Conservation (phyloP, 92 coral and sea anemone genomes). For the Porites cylindrica region DNA sequence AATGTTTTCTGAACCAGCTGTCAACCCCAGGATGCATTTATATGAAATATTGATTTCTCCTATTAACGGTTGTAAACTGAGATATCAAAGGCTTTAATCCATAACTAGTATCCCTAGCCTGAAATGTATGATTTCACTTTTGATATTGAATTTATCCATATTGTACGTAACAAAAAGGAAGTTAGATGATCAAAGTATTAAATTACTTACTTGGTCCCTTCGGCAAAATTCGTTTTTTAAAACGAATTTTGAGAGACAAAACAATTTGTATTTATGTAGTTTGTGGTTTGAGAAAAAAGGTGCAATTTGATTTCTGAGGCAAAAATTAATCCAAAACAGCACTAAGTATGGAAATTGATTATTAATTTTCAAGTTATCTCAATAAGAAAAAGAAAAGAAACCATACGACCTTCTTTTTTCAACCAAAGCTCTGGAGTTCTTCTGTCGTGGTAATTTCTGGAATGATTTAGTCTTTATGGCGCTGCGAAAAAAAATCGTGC, state of each 20-base stretch:
- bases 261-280: neutral
- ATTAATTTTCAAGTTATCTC: constrained; percentile 1
- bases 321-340: neutral
- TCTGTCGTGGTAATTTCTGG: too few relatives aligned
- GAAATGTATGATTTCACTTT: neutral
- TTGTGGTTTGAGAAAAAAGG: neutral
- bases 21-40: too few relatives aligned
- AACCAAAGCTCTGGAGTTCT: too few relatives aligned
- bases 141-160: too few relatives aligned
- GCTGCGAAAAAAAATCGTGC: neutral
- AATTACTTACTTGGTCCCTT: neutral
- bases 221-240: too few relatives aligned
- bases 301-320: constrained; percentile 13
- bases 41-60: too few relatives aligned
- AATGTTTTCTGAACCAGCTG: too few relatives aligned
- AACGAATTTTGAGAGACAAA: neutral
- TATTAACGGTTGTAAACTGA: too few relatives aligned
- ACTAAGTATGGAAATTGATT: neutral
- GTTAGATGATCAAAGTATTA: neutral
- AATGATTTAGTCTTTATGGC: neutral
- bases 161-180: neutral
- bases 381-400: neutral
- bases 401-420: too few relatives aligned
- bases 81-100: too few relatives aligned
- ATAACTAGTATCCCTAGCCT: neutral